Percentiles rank a stretch among this genome's conserved stretches.
Conservation (phyloP, 2,888 invertebrate genomes). For the Nomada fucata region DNA sequence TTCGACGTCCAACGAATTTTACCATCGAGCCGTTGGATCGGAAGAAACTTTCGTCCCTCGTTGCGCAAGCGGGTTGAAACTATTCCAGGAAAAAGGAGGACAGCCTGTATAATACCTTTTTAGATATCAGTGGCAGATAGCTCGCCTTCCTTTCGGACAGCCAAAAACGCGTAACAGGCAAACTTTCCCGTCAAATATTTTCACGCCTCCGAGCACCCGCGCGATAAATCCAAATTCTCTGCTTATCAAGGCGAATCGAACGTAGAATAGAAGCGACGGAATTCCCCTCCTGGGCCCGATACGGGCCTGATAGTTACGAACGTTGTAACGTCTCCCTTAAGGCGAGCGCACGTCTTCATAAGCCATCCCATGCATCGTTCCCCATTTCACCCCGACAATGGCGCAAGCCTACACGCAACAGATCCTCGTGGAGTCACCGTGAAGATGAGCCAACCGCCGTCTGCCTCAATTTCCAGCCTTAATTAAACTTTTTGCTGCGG, state of each 20-base stretch:
- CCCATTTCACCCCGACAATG: not conserved
- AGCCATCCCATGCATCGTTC: not conserved
- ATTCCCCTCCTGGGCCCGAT: not conserved
- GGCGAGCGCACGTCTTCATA: slow-evolving; percentile 1
- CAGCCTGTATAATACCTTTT: no score
- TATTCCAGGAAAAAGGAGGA: no score
- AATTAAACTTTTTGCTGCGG: slow-evolving; percentile 44
- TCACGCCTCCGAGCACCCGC: not conserved
- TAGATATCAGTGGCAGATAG: not conserved
- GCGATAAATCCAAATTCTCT: slow-evolving; percentile 1
- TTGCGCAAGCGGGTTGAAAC: no score
- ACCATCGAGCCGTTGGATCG: not conserved
- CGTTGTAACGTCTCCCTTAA: not conserved
- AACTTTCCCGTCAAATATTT: slow-evolving; percentile 25
- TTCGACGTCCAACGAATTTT: not conserved
- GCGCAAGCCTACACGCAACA: slow-evolving; percentile 16
- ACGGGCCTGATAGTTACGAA: not conserved
- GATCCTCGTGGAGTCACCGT: not conserved
- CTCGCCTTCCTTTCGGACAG: not conserved
- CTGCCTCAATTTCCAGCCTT: slow-evolving; percentile 39
- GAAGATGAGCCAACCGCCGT: not conserved
- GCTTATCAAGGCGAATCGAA: not conserved
- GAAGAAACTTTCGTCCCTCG: no score
- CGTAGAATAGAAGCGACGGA: not conserved
- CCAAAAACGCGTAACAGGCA: slow-evolving; percentile 4